Evolutionary conservation across 1,140 invertebrate genomes (phyloP), one percentile per base, ranked within the genome.

Genomic region (Papilio dardanus): DNA sequence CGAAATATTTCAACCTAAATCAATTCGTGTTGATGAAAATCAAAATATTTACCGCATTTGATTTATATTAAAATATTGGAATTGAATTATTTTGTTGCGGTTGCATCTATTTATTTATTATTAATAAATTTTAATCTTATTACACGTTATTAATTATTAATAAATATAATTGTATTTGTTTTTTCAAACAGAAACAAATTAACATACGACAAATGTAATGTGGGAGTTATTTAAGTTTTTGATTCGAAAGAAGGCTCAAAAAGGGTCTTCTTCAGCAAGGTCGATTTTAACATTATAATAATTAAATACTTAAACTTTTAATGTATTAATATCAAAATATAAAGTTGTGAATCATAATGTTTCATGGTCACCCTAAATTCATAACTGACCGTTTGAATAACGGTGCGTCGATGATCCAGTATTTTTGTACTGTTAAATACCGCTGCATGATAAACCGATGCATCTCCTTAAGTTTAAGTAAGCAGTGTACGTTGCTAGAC

Each of bases 371-470:
- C 31, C 75, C 74, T 77, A 62, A 16, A 35, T 54, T 74, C 75
- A 75, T 78, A 68, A 74, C 74, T 75, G 82, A 79, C 82, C 79
- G 82, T 77, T 81, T 80, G 75, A 79, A 24, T 90, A 90, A 89
- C 88, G 88, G 87, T 88, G 80, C 54, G 21, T 5, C 69, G 76
- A 76, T 80, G 81, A 82, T 83, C 84, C 85, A 88, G 83, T 85
- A 88, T 89, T 85, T 88, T 86, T 83, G 87, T 87, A 89, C 85
- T 85, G 86, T 89, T 89, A 86, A 86, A 86, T 83, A 80, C 81
- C 82, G 77, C 46, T 75, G 74, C 66, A 69, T 76, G 77, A 76
- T 80, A 77, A 76, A 74, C 74, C 71, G 78, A 82, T 81, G 77
- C 71, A 37, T 73, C 71, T 73, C 50, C 28, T 54, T 62, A 28